Evolutionary conservation across 2,888 invertebrate species (phyloP).

Genomic region (Calameuta pallipes): DNA sequence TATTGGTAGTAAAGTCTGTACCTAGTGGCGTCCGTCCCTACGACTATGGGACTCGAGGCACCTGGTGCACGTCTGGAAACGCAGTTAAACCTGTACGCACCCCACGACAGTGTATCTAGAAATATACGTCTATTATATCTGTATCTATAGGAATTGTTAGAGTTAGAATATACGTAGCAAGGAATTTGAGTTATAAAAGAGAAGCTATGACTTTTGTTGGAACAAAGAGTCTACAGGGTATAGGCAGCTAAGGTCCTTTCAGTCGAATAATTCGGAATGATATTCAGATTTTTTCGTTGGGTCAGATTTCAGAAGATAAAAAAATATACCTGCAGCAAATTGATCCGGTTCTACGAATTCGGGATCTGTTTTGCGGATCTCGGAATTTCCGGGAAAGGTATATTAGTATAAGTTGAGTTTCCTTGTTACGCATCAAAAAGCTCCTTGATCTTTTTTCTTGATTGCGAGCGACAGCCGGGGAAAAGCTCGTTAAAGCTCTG

Average conservation of each 20-base stretch:
- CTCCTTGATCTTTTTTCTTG: conserved; percentile 12
- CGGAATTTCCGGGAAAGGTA: neutral
- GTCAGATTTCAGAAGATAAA: neutral
- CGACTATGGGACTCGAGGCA: conserved; percentile 49
- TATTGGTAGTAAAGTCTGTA: conserved; percentile 59
- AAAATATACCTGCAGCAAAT: neutral
- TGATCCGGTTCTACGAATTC: neutral
- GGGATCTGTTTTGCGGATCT: neutral
- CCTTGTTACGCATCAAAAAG: conserved; percentile 7
- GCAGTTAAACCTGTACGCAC: conserved; percentile 49
- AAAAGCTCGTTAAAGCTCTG: conserved; percentile 41
- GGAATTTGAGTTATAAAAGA: neutral
- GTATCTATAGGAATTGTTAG: neutral
- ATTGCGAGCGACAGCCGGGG: conserved; percentile 22
- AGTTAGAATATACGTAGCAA: neutral
- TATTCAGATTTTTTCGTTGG: neutral
- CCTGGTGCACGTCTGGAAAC: conserved; percentile 57
- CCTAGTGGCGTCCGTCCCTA: conserved; percentile 34
- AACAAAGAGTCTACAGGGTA: neutral
- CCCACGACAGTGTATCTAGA: conserved; percentile 10
- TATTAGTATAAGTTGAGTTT: neutral
- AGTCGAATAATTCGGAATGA: neutral
- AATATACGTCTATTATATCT: neutral
- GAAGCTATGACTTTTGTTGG: neutral
- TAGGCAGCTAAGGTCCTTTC: neutral